phyloP scores from a whole-genome alignment of 2,797 vertebrate species.

The Platalea minor region DNA sequence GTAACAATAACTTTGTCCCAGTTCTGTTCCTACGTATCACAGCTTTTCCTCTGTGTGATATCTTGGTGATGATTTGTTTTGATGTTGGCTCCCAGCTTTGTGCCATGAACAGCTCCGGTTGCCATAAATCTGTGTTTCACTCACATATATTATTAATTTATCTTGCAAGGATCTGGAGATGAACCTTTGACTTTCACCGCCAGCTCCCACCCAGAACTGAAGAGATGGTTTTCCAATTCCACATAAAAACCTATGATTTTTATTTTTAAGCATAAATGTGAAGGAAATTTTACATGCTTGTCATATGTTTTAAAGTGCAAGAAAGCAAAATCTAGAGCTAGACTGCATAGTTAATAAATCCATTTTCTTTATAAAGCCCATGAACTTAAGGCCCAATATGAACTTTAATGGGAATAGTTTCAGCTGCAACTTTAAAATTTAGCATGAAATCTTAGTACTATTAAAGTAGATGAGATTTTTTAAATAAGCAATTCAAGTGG shows the following conservation, averaged over 20 bases:
- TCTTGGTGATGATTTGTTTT: not conserved
- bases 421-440: not conserved
- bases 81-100: not conserved
- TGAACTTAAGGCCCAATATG: not conserved
- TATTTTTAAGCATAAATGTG: not conserved
- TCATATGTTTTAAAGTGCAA: not conserved
- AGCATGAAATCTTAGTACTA: not conserved
- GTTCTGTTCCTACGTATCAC: not conserved
- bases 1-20: not conserved
- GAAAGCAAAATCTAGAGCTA: not conserved
- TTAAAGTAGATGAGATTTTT: not conserved
- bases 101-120: not conserved
- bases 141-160: not conserved
- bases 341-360: not conserved
- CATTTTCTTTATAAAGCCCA: not conserved
- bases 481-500: not conserved
- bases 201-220: not conserved
- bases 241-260: not conserved
- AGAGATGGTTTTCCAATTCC: not conserved
- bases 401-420: not conserved
- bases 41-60: not conserved
- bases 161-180: not conserved
- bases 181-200: not conserved
- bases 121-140: not conserved
- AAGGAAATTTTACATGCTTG: not conserved